Base-by-base conservation (phyloP, 1,140 invertebrate genomes). In the Leptonema lineaticorne region DNA sequence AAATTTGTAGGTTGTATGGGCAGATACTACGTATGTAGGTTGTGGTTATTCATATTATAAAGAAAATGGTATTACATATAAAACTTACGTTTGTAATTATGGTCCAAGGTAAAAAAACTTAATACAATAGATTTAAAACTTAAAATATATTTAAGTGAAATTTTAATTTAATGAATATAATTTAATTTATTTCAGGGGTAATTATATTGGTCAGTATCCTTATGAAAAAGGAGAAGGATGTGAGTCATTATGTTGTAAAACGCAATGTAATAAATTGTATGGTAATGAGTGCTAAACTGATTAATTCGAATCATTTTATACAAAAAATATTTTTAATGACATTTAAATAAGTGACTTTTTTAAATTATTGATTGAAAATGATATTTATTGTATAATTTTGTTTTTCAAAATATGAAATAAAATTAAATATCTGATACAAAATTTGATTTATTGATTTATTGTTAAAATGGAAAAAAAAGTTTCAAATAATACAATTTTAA, bases 1-100 rank as follows among this genome's bases (percentile, higher is more conserved):
- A n/a, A n/a, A 41, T 33, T 37, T 62, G 1, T 22, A 63, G 62
- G 14, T 63, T 2, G 62, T 63, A 7, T 63, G 62, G 62, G 62
- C 62, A 14, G 26, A 50, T 18, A 63, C 62, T 11, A 28, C 11
- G 8, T 63, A 48, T 24, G 37, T 63, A 7, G 62, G 62, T 6
- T 63, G 62, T 16, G 62, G 62, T 16, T 57, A 28, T 57, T 57
- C 53, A 63, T n/a, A 26, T n/a, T n/a, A 28, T n/a, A 9, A 50
- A 1, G 14, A 24, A 16, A 26, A 63, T 9, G 46, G 46, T 22
- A 5, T 50, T 20, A 50, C 20, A 1, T 20, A 50, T 11, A 24
- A 24, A 27, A 4, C 22, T 4, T 63, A 48, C 16, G 37, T 63
- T n/a, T 63, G 62, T 20, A 48, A 63, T 18, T 63, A 63, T 63